phyloP scores from a whole-genome alignment of 2,888 invertebrate species.

The Sclerodermus sp. region DNA sequence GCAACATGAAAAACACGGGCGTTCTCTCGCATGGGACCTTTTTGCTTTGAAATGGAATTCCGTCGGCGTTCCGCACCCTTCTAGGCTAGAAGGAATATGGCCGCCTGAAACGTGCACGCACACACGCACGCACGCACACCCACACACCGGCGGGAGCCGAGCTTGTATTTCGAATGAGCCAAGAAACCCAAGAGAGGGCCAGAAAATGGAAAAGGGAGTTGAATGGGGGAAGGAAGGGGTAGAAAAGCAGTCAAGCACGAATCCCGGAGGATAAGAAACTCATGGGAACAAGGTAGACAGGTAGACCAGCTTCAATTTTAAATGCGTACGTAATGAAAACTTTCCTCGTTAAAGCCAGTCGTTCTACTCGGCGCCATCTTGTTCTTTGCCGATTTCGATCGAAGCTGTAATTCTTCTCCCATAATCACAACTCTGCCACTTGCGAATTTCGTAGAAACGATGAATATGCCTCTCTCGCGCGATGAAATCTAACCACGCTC shows the following conservation, averaged over 20 bases:
- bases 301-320: constrained; percentile 29
- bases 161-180: too few species aligned
- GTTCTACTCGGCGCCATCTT: background rate
- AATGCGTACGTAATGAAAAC: constrained; percentile 39
- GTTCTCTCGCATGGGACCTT: constrained; percentile 10
- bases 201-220: constrained; percentile 2
- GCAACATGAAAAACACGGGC: background rate
- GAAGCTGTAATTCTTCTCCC: too few species aligned
- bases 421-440: too few species aligned
- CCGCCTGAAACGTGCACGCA: constrained; percentile 6
- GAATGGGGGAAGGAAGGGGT: constrained; percentile 3
- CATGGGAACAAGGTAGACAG: constrained; percentile 17
- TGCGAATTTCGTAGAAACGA: too few species aligned
- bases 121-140: too few species aligned
- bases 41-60: constrained; percentile 27
- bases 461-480: too few species aligned
- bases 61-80: constrained; percentile 11
- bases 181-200: constrained; percentile 7
- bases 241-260: constrained; percentile 6
- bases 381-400: background rate
- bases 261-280: constrained; percentile 19
- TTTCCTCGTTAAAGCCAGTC: constrained; percentile 32
- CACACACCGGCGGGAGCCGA: constrained; percentile 9
- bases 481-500: too few species aligned
- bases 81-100: constrained; percentile 21